Evolutionary conservation across 2,797 vertebrate species (phyloP), one percentile per base, ranked within the genome.

Genomic region (Rousettus madagascariensis): DNA sequence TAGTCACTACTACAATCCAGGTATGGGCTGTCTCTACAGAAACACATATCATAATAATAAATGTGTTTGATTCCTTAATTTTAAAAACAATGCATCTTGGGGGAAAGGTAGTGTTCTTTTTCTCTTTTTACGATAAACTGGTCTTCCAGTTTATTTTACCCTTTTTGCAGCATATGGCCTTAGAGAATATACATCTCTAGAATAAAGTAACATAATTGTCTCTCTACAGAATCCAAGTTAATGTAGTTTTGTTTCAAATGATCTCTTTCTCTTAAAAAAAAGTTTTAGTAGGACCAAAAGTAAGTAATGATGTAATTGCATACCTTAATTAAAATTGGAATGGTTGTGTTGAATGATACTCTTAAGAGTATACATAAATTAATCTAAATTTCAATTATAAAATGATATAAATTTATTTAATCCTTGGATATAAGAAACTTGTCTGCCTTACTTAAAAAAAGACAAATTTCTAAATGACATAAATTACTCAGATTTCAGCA

Each of bases 91-190:
- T 82, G 12, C 5, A 24, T 57, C 10, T 30, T 8, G 6, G 6
- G 1, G 0, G 0, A 13, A 6, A 12, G 8, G 2, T 68, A 10
- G 4, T 3, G 16, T 74, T n/a, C 51, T 17, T 22, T 19, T 30
- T 6, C 22, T 78, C 5, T 90, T 72, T 57, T 11, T 19, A 36
- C 51, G 7, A 82, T 53, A 79, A 69, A 53, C 12, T 83, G 0
- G 0, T 28, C 72, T 91, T 91, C 11, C 17, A 68, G 33, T 33
- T 55, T 79, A 75, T 65, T 92, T 65, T 61, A 46, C 10, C 3
- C 20, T 8, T 41, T 74, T 36, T 86, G 20, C 10, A 8, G 3
- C 30, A 53, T 71, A 63, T 15, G 5, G 4, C 16, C 22, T 93
- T 75, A 65, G n/a, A 51, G 10, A 55, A 41, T 55, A 63, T 33